Base-by-base conservation (phyloP, 1,140 invertebrate species). In the Leptonema lineaticorne region DNA sequence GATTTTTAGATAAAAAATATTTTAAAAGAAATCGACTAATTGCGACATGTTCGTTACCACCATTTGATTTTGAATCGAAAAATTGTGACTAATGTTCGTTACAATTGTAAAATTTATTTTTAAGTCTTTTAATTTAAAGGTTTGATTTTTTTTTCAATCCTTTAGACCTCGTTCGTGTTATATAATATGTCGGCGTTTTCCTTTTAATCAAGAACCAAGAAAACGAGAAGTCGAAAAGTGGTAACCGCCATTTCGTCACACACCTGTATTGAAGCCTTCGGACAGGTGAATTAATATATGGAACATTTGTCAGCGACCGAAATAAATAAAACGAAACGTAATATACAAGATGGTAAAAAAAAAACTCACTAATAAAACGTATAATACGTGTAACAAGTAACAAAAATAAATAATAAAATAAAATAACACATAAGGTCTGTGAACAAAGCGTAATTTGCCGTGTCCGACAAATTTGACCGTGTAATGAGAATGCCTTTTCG, bases 361-460 rank as follows among this genome's bases (percentile, higher is more conserved):
- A n/a, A n/a, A n/a, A n/a, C n/a, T n/a, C n/a, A n/a, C n/a, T n/a
- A n/a, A n/a, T n/a, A n/a, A n/a, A n/a, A n/a, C n/a, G n/a, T n/a
- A n/a, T n/a, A n/a, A 45, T 37, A 62, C 58, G 28, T 16, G 22
- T 62, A 28, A 20, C 58, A 7, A 30, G 58, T 30, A 62, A 18
- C 37, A 11, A 33, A 41, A 41, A 41, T 41, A 9, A 14, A 9
- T 1, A 16, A 33, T 18, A 62, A 62, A 59, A 62, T 37, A 33
- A n/a, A 26, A 16, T 18, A n/a, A 30, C 33, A 62, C 58, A 62
- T 37, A 62, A 30, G 22, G 28, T 9, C 20, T 24, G 9, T 24
- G 58, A 62, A 62, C 58, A 62, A 62, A 62, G 58, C 16, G 58
- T 62, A 62, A 62, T 62, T 62, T 62, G 58, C 56, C 8, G 56